phyloP scores from a whole-genome alignment of 2,888 invertebrate genomes.

The Noctuana brunneofusca region DNA sequence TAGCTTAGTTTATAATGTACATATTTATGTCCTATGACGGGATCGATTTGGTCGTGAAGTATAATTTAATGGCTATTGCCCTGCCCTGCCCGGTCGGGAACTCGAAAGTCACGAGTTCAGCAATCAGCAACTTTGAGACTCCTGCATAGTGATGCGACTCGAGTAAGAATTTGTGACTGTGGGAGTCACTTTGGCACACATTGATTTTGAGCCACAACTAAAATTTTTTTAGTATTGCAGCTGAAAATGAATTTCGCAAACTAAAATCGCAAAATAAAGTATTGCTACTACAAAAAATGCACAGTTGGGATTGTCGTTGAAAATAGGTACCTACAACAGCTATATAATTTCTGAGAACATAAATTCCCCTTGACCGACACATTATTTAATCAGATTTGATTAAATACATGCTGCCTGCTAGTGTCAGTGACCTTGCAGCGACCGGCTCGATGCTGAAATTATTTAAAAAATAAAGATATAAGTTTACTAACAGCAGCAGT shows the following conservation, averaged over 20 bases:
- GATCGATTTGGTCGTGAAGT: not conserved
- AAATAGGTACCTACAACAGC: too few relatives aligned
- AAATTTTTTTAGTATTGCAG: too few relatives aligned
- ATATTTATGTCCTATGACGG: not conserved
- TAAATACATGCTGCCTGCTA: too few relatives aligned
- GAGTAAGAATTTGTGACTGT: not conserved
- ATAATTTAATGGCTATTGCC: conserved; percentile 1
- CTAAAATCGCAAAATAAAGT: too few relatives aligned
- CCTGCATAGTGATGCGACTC: not conserved
- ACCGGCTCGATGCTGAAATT: not conserved
- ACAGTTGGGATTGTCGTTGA: too few relatives aligned
- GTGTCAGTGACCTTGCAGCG: conserved; percentile 19
- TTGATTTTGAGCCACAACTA: too few relatives aligned
- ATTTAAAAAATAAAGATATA: too few relatives aligned
- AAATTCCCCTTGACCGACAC: conserved; percentile 12
- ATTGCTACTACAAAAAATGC: too few relatives aligned
- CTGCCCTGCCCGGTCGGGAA: not conserved
- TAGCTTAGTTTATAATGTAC: not conserved
- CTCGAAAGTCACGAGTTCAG: not conserved
- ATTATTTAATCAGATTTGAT: not conserved
- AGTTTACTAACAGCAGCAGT: not conserved
- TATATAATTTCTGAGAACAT: not conserved
- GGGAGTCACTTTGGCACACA: too few relatives aligned
- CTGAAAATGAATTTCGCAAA: too few relatives aligned
- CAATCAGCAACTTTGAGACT: not conserved